Evolutionary conservation across 2,113 vertebrate genomes (phyloP), one percentile per base, ranked within the genome.

Genomic region (Montifringilla adamsi): DNA sequence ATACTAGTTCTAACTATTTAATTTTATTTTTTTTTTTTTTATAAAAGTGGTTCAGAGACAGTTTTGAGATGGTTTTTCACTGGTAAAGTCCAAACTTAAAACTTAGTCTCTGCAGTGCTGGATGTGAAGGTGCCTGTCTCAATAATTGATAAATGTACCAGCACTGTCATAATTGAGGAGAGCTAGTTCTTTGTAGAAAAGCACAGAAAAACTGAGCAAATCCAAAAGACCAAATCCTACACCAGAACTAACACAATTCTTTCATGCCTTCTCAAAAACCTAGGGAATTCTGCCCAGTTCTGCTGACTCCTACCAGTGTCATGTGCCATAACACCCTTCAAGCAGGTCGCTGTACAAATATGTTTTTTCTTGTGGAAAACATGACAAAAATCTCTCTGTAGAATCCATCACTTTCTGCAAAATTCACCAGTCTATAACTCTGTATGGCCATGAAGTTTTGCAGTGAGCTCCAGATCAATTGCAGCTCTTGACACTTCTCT

Each of bases 401-500:
- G 18, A 43, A 82, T 78, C 50, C 64, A 84, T 59, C 56, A 9
- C 23, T 35, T 68, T 66, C 81, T 79, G 53, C 62, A 87, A 69
- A 46, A 87, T 76, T 84, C 60, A 72, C 46, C 31, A 59, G 31
- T 24, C 59, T 93, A 4, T 78, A 82, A 66, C 15, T 19, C 64
- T 63, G 8, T 20, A 55, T 3, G 31, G 52, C 69, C 90, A 58
- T 13, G 60, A 92, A 92, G 60, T 84, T 94, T 75, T 81, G 56
- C 58, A 62, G 37, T 64, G 76, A 93, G 87, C 41, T 79, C 64
- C 66, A 84, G 86, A 95, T 93, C 92, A 96, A 49, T 94, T 78
- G 73, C 86, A 90, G 60, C 86, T 92, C 73, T 56, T 96, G 88
- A 90, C 68, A 69, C 95, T 88, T 96, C 68, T 90, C 69, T 95